Percentiles rank a stretch among this genome's conserved stretches.
phyloP scores from a whole-genome alignment of 1,140 invertebrate genomes.

The Scaptomyza pallida region DNA sequence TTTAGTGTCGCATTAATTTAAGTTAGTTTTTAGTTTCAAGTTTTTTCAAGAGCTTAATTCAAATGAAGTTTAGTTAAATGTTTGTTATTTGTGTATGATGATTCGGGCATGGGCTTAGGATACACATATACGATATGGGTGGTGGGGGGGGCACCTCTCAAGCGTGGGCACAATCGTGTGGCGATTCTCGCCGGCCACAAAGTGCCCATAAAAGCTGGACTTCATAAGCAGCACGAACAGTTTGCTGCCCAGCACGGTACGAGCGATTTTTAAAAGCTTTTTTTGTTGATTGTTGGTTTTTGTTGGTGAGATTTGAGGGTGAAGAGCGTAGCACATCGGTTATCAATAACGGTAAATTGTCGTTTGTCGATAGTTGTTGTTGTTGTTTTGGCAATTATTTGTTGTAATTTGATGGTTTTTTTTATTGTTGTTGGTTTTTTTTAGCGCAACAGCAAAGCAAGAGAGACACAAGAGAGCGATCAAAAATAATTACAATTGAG shows the following conservation, averaged over 20 bases:
- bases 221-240: conserved; percentile 96
- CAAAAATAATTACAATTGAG: conserved; percentile 10
- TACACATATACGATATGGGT: background rate
- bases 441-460: conserved; percentile 28
- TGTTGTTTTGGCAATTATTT: conserved; percentile 9
- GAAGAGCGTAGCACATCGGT: background rate
- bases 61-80: conserved; percentile 1
- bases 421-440: conserved; percentile 7
- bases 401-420: conserved; percentile 1
- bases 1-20: background rate
- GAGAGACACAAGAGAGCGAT: background rate
- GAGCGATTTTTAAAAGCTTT: conserved; percentile 94
- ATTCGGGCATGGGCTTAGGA: conserved; percentile 5
- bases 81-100: conserved; percentile 8
- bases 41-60: conserved; percentile 5
- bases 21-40: background rate
- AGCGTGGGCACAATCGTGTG: conserved; percentile 93
- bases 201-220: conserved; percentile 98
- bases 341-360: background rate
- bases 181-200: conserved; percentile 98
- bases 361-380: conserved; percentile 8
- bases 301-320: background rate
- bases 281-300: conserved; percentile 1
- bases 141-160: conserved; percentile 88
- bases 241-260: conserved; percentile 92